Percentiles rank a stretch among this genome's conserved stretches.
Evolutionary conservation across 92 coral and sea anemone genomes (phyloP).

Genomic region (Blastomussa wellsi): DNA sequence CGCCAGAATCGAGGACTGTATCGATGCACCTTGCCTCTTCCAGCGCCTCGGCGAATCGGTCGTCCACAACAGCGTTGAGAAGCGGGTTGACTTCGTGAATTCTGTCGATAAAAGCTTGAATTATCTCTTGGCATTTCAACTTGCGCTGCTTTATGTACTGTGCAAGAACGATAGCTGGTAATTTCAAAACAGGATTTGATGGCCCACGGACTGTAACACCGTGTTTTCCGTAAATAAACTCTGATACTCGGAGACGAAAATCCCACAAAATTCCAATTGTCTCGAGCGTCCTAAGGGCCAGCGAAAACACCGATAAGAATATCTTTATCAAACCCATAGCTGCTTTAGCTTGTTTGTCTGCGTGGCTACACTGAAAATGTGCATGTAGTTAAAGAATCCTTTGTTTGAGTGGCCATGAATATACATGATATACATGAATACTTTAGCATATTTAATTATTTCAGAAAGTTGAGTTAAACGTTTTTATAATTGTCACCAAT

Average conservation of each 20-base stretch:
- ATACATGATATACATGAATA: neutral
- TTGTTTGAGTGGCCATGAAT: neutral
- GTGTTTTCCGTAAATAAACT: constrained; percentile 55
- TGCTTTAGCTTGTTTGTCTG: neutral
- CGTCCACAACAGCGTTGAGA: constrained; percentile 71
- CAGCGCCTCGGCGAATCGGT: constrained; percentile 70
- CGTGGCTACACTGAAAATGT: neutral
- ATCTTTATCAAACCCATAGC: constrained; percentile 58
- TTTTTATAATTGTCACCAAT: neutral
- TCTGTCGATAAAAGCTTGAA: constrained; percentile 59
- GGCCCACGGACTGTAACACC: constrained; percentile 43
- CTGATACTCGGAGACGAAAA: constrained; percentile 34
- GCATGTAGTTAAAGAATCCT: neutral
- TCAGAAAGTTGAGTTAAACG: neutral
- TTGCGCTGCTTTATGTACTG: constrained; percentile 57
- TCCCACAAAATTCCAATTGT: constrained; percentile 72
- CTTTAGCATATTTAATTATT: neutral
- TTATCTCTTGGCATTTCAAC: constrained; percentile 48
- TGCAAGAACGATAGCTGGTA: constrained; percentile 56
- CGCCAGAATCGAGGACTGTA: constrained; percentile 52
- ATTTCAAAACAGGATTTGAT: constrained; percentile 47
- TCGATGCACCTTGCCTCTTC: constrained; percentile 76
- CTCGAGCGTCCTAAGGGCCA: constrained; percentile 45
- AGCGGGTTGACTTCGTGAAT: constrained; percentile 75
- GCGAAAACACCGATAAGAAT: constrained; percentile 44